Evolutionary conservation across 2,888 invertebrate species (phyloP), one percentile per base, ranked within the genome.

Genomic region (Drosophila lacicola): DNA sequence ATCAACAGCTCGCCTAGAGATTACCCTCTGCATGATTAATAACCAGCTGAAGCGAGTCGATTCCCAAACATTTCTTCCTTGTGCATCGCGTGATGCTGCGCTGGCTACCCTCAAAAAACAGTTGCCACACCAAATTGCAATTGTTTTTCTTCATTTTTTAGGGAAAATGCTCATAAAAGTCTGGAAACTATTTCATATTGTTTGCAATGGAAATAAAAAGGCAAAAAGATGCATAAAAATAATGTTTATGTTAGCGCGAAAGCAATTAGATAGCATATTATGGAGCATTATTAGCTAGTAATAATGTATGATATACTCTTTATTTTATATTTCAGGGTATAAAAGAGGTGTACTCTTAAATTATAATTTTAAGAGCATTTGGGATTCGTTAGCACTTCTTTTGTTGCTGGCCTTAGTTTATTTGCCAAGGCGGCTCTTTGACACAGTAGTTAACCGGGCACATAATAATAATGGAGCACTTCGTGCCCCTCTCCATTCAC

Each of bases 341-440:
- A 8, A 29, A 8, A 29, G 29, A 14, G 11, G 0, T 45, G 11
- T n/a, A 6, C n/a, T 33, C 33, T 11, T 11, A 36, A 5, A 14
- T 21, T 21, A 44, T 29, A 29, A 8, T 36, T 36, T 17, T 8
- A 5, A 88, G 83, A 44, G 85, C 44, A 71, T 76, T 63, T 2
- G 2, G 0, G 5, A 56, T 50, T 75, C 76, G 56, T 10, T 37
- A 8, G 5, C 19, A 19, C n/a, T 39, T 21, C 44, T 50, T 53
- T 42, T n/a, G 46, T 60, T 64, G 47, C 56, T 45, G 54, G 47
- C 62, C 57, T 74, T 78, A 73, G 86, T 75, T 85, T 88, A 79
- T 88, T 88, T 80, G 74, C 87, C 89, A 83, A 77, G 29, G 80
- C 82, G 62, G 72, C 83, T 80, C 74, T 73, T 89, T 90, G 90